A percentile compares a stretch with the other conserved stretches of the same genome.
These are phyloP conservation scores for Illadopsis cleaveri DNA, from an alignment of 2,113 vertebrate species.

Conservation along the genomic window DNA sequence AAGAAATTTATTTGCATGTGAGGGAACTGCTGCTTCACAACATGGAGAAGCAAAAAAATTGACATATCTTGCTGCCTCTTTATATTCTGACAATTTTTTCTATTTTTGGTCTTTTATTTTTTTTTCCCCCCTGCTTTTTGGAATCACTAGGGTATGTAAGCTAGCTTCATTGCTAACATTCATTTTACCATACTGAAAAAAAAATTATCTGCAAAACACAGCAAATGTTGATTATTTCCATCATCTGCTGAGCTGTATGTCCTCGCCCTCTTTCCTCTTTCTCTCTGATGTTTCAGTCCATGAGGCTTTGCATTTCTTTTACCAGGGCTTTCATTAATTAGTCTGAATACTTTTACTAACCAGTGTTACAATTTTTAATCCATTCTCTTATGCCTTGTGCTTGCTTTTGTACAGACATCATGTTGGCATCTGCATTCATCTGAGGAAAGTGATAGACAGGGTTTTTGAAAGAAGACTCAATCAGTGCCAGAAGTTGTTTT, in stretches of 20 bases:
- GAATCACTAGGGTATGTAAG: neutral
- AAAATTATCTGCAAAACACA: neutral
- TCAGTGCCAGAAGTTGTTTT: neutral
- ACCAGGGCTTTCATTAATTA: neutral
- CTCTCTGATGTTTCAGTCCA: neutral
- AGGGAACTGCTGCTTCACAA: neutral
- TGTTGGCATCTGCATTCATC: neutral
- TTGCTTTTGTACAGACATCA: neutral
- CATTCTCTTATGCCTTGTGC: neutral
- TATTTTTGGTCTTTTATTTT: neutral
- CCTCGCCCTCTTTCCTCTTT: neutral
- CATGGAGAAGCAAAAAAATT: neutral
- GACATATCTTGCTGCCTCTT: neutral
- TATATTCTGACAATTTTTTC: neutral
- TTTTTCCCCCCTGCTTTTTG: neutral
- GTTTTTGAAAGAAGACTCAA: neutral
- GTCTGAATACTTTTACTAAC: neutral
- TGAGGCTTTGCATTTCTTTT: neutral
- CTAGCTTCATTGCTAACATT: neutral
- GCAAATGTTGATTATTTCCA: neutral
- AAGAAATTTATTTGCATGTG: neutral
- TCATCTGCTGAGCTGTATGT: neutral
- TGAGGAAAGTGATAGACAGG: neutral
- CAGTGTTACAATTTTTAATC: neutral
- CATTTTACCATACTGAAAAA: neutral